Conservation (phyloP, 2,113 vertebrate species). For the Mus spicilegus region DNA sequence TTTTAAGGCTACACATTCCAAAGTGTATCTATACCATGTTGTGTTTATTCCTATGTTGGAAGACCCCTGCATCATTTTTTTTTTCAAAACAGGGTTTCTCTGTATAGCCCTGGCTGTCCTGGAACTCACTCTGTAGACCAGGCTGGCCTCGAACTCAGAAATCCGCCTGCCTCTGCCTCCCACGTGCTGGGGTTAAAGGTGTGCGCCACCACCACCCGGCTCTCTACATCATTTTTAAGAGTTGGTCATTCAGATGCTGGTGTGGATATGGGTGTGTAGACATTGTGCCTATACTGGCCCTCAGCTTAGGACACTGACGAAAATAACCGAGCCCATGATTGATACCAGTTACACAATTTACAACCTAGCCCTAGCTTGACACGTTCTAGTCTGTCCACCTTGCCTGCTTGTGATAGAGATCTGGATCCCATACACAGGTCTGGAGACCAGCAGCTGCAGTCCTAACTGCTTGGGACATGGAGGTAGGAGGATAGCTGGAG, state of each 20-base stretch:
- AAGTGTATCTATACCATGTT: not conserved
- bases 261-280: not conserved
- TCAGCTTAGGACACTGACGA: not conserved
- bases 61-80: too few species aligned
- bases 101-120: too few species aligned
- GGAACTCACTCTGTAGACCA: too few species aligned
- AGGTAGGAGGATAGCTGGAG: not conserved
- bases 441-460: not conserved
- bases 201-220: too few species aligned
- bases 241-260: not conserved
- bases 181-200: too few species aligned
- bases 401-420: not conserved
- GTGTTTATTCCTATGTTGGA: not conserved
- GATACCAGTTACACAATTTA: not conserved
- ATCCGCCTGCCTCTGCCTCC: too few species aligned
- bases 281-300: not conserved
- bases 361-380: not conserved
- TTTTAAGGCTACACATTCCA: not conserved
- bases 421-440: not conserved
- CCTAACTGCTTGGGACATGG: not conserved
- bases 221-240: not conserved
- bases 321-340: not conserved
- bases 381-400: not conserved
- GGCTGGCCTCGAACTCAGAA: too few species aligned
- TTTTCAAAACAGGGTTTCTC: too few species aligned